phyloP scores from a whole-genome alignment of 2,888 invertebrate genomes.

The Epirrhoe alternata region DNA sequence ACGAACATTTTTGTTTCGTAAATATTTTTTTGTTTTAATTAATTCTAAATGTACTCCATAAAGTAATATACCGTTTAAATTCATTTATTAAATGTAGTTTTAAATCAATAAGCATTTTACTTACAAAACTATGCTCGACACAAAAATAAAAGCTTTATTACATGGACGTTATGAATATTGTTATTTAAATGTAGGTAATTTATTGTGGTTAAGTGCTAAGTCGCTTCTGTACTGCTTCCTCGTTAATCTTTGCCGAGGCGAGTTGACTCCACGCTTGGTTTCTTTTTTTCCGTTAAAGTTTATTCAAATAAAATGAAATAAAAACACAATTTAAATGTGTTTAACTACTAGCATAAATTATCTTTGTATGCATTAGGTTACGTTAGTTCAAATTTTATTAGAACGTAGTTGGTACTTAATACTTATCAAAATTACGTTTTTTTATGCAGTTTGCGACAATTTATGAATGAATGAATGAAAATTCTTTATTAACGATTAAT shows the following conservation, averaged over 20 bases:
- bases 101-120: neutral
- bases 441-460: slow-evolving; percentile 11
- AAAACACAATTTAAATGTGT: slow-evolving; percentile 50
- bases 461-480: too few relatives aligned
- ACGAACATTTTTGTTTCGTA: neutral
- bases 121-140: slow-evolving; percentile 1
- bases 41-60: neutral
- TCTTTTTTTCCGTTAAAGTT: slow-evolving; percentile 49
- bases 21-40: neutral
- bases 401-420: slow-evolving; percentile 7
- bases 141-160: slow-evolving; percentile 12
- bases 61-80: neutral
- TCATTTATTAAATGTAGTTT: neutral
- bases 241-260: slow-evolving; percentile 59
- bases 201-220: slow-evolving; percentile 29
- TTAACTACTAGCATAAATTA: slow-evolving; percentile 48
- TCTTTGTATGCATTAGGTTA: slow-evolving; percentile 44
- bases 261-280: slow-evolving; percentile 50
- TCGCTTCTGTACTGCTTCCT: slow-evolving; percentile 51
- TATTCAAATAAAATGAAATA: slow-evolving; percentile 51
- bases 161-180: slow-evolving; percentile 22
- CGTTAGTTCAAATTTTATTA: slow-evolving; percentile 36
- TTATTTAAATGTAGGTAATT: slow-evolving; percentile 35
- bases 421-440: neutral
- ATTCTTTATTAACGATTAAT: too few relatives aligned